Evolutionary conservation across 2,113 vertebrate genomes (phyloP), one percentile per base, ranked within the genome.

Genomic region (Hyla sarda): DNA sequence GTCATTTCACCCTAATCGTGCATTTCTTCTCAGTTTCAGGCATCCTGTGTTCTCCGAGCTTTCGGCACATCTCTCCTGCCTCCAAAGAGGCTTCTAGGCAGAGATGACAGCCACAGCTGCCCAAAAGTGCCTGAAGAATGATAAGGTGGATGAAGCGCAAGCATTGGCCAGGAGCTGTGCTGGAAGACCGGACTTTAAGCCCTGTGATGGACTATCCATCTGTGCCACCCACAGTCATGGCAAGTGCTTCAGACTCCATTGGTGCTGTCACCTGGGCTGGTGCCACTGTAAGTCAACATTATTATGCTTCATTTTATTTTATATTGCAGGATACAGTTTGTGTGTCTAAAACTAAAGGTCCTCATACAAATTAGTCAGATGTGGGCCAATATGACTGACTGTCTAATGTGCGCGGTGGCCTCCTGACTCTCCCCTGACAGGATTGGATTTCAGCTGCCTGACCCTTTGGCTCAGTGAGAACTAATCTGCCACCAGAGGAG

Each of bases 191-290:
- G 97, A 99, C 95, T 99, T 99, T 93, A 95, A 99, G 91, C 98
- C 97, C 85, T 99, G 98, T 89, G 97, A 98, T 88, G 97, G 97
- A 89, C 96, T 98, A 87, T 98, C 97, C 91, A 97, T 98, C 93
- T 99, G 98, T 93, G 96, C 97, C 82, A 99, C 97, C 62, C 98
- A 99, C 94, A 99, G 97, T 93, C 98, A 99, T 84, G 98, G 98
- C 90, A 97, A 97, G 94, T 99, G 97, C 94, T 99, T 98, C 95
- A 98, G 97, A 91, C 97, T 99, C 90, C 98, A 99, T 94, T 99
- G 97, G 98, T 99, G 98, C 95, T 99, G 98, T 91, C 98, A 99
- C 93, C 93, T 99, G 89, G 98, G 98, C 90, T 99, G 98, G 97
- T 99, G 98, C 91, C 98, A 99, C 95, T 99, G 98, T 99, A 94